Evolutionary conservation across 2,888 invertebrate species (phyloP).

Genomic region (Aporophyla lueneburgensis): DNA sequence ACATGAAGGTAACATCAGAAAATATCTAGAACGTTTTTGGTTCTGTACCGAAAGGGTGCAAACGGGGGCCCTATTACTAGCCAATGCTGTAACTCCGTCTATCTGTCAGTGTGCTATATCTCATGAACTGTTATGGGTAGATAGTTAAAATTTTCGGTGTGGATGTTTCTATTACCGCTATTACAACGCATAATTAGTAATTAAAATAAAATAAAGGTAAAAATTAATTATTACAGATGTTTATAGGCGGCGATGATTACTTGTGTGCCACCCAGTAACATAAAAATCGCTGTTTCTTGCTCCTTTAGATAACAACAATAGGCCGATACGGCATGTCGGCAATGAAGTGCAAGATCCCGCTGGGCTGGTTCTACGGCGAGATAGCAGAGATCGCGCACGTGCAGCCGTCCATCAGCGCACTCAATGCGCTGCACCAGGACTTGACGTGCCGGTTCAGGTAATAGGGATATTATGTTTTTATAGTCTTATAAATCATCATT

Average conservation of each 20-base stretch:
- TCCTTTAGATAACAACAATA: conserved; percentile 95
- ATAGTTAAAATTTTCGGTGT: too few relatives aligned
- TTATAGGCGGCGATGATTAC: background rate
- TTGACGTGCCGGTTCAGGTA: conserved; percentile 86
- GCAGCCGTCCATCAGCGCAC: conserved; percentile 84
- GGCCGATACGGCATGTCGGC: conserved; percentile 98
- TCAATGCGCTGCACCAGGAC: conserved; percentile 86
- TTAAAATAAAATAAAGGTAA: too few relatives aligned
- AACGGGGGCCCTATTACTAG: too few relatives aligned
- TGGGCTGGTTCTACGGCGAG: conserved; percentile 98
- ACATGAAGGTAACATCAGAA: conserved; percentile 93
- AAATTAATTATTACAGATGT: background rate
- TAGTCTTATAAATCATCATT: too few relatives aligned
- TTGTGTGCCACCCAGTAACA: background rate
- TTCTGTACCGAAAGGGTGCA: too few relatives aligned
- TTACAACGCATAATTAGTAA: too few relatives aligned
- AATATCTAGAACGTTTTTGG: background rate
- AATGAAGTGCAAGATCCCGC: conserved; percentile 96
- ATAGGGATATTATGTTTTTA: background rate
- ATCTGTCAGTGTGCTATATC: too few relatives aligned
- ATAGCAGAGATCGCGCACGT: conserved; percentile 94
- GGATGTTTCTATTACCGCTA: too few relatives aligned
- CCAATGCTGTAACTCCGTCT: too few relatives aligned
- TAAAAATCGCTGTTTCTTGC: background rate
- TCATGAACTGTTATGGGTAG: too few relatives aligned